Percentiles rank a stretch among this genome's conserved stretches.
phyloP scores from a whole-genome alignment of 2,113 vertebrate genomes.

The Ramphastos sulfuratus region DNA sequence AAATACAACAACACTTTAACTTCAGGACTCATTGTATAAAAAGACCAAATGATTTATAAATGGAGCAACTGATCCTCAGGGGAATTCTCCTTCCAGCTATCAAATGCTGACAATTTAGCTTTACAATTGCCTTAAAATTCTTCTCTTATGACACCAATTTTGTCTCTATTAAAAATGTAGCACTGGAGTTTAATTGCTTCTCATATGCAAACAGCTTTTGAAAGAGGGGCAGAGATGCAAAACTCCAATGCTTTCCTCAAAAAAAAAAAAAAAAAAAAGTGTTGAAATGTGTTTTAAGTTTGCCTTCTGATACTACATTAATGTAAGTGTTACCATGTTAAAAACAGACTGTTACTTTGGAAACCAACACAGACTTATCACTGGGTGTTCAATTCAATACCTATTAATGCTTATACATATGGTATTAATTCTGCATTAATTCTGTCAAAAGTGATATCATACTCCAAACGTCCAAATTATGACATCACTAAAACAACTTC shows the following conservation, averaged over 20 bases:
- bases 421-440: conserved; percentile 84
- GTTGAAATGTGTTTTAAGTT: conserved; percentile 52
- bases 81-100: conserved; percentile 17
- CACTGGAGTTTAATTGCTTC: conserved; percentile 31
- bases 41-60: background rate
- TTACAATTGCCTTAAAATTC: conserved; percentile 36
- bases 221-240: conserved; percentile 35
- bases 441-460: conserved; percentile 85
- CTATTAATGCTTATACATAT: conserved; percentile 82
- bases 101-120: conserved; percentile 23
- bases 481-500: conserved; percentile 85
- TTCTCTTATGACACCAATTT: background rate
- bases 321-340: conserved; percentile 23
- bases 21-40: background rate
- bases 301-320: conserved; percentile 56
- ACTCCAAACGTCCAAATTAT: conserved; percentile 78
- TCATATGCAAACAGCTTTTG: conserved; percentile 49
- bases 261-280: background rate
- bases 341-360: conserved; percentile 64
- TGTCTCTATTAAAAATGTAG: conserved; percentile 48
- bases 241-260: conserved; percentile 31
- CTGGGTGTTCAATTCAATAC: conserved; percentile 74
- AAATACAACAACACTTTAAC: conserved; percentile 11
- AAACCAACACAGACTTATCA: conserved; percentile 71
- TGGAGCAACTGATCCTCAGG: background rate